Evolutionary conservation across 2,888 invertebrate genomes (phyloP).

Genomic region (Sinelater perroti): DNA sequence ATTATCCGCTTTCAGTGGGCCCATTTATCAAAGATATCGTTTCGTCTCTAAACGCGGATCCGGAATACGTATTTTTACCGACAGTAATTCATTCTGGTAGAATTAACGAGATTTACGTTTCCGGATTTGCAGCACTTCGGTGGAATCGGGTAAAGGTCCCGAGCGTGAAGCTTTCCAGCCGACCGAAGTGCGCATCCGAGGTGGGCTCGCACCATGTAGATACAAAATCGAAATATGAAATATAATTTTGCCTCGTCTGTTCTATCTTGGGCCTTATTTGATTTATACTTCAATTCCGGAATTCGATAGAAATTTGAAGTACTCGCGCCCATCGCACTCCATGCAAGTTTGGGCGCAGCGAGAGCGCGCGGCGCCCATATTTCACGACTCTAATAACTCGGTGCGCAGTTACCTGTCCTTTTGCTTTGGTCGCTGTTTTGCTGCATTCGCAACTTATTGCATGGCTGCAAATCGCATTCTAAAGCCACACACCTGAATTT

Average conservation of each 20-base stretch:
- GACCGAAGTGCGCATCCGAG: slow-evolving; percentile 7
- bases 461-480: neutral
- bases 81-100: slow-evolving; percentile 4
- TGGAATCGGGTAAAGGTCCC: slow-evolving; percentile 1
- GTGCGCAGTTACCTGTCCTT: too few relatives aligned
- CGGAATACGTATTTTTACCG: neutral
- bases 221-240: slow-evolving; percentile 23
- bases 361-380: too few relatives aligned
- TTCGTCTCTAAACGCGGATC: neutral
- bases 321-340: too few relatives aligned
- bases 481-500: slow-evolving; percentile 4
- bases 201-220: slow-evolving; percentile 12
- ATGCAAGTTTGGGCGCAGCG: too few relatives aligned
- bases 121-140: slow-evolving; percentile 4
- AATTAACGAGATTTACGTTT: slow-evolving; percentile 15
- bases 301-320: slow-evolving; percentile 24
- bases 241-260: slow-evolving; percentile 16
- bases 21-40: slow-evolving; percentile 5
- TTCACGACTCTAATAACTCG: too few relatives aligned
- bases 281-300: slow-evolving; percentile 25
- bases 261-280: slow-evolving; percentile 23
- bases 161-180: neutral
- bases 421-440: too few relatives aligned
- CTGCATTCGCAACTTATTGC: too few relatives aligned
- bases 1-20: neutral